Percentiles rank a stretch among this genome's conserved stretches.
Evolutionary conservation across 2,797 vertebrate genomes (phyloP).

Genomic region (Notoglanidium macrostoma): DNA sequence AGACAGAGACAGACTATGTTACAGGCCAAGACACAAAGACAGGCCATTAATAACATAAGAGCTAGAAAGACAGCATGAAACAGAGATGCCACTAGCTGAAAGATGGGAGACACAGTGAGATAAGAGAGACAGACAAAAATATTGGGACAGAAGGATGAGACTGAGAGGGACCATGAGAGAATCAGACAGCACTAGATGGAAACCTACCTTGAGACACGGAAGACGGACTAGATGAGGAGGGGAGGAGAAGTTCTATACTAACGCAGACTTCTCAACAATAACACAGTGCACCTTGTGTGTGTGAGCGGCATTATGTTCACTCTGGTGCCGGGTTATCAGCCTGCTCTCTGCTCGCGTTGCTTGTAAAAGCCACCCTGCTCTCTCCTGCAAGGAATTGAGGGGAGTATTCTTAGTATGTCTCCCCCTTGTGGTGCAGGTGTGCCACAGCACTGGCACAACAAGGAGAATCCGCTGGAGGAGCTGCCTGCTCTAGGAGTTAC

Average conservation of each 20-base stretch:
- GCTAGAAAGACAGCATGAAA: neutral
- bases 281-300: neutral
- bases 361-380: slow-evolving; percentile 22
- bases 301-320: neutral
- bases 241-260: no score
- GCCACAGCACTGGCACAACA: slow-evolving; percentile 26
- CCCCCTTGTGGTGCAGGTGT: slow-evolving; percentile 50
- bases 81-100: neutral
- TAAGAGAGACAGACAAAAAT: neutral
- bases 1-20: neutral
- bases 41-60: neutral
- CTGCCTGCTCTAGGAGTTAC: slow-evolving; percentile 28
- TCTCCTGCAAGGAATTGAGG: slow-evolving; percentile 20
- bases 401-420: slow-evolving; percentile 42
- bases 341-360: slow-evolving; percentile 25
- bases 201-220: neutral
- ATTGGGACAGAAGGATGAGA: neutral
- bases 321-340: neutral
- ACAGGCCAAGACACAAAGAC: neutral
- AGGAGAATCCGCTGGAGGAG: slow-evolving; percentile 16
- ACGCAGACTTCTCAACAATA: neutral
- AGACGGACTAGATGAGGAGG: neutral
- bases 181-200: neutral
- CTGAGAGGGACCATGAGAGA: neutral
- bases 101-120: neutral